phyloP scores from a whole-genome alignment of 2,113 vertebrate species.

The Elephas maximus region DNA sequence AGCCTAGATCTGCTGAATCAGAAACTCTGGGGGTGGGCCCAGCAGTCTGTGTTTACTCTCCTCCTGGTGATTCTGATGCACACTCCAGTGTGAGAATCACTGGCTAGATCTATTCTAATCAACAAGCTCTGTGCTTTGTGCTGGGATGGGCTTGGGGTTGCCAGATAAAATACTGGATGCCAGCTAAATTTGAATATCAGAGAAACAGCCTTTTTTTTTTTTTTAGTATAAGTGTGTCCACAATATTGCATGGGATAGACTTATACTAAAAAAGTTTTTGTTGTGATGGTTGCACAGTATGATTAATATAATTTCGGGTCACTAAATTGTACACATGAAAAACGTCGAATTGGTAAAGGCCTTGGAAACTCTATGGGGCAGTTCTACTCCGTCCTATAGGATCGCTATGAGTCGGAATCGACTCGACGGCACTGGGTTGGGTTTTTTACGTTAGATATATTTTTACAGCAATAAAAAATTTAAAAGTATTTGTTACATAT shows the following conservation, averaged over 20 bases:
- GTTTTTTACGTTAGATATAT: neutral
- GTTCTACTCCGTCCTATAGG: too few species aligned
- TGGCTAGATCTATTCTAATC: conserved; percentile 55
- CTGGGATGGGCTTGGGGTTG: neutral
- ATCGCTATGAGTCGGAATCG: too few species aligned
- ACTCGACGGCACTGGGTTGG: too few species aligned
- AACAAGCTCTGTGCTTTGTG: neutral
- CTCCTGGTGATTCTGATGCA: conserved; percentile 57
- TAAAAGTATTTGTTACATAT: neutral
- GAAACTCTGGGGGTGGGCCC: conserved; percentile 35
- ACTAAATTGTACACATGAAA: too few species aligned
- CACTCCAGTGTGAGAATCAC: neutral
- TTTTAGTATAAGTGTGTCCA: neutral
- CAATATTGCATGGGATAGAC: neutral
- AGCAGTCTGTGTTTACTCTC: conserved; percentile 20
- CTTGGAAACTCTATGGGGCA: too few species aligned
- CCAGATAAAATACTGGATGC: conserved; percentile 9
- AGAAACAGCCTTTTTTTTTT: conserved; percentile 45
- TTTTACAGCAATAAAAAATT: neutral
- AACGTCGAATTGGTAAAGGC: too few species aligned
- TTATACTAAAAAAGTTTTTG: conserved; percentile 18
- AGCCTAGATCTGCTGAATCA: conserved; percentile 35
- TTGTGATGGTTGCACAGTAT: neutral
- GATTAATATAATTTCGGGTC: too few species aligned
- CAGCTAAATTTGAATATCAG: conserved; percentile 58